Base-by-base conservation (phyloP, 1,140 invertebrate genomes). In the Octopus sinensis region DNA sequence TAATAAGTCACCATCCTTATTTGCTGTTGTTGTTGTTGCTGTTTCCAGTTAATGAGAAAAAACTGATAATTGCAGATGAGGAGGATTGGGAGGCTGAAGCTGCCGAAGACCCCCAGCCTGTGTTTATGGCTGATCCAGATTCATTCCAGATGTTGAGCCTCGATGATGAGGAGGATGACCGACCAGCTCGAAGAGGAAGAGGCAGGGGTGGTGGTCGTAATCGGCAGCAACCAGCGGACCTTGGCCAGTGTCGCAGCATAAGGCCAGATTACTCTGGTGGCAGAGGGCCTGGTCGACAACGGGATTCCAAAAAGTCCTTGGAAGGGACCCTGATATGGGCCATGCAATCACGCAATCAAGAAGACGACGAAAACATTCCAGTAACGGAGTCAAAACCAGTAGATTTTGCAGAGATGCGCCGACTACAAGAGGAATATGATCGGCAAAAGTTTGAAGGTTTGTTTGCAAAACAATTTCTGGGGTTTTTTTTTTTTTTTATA, bases 381-480 rank as follows among this genome's bases (percentile, higher is more conserved):
- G 68, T n/a, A 0, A 73, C 6, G 17, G 68, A 73, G 30, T n/a
- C 68, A 73, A 23, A 73, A 73, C 4, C 71, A 23, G 79, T 82
- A 53, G 82, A 80, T 73, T 83, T 79, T 79, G 54, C 54, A 56
- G 73, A 56, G 4, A n/a, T 84, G 4, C 77, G 79, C 12, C 53
- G 56, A 51, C 43, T 52, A 30, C 56, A 82, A 52, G 30, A 80
- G 23, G 76, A 62, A 54, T 76, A 71, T 56, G 56, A 80, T 7
- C 73, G n/a, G 13, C 52, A 80, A 10, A 78, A 62, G 53, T 81
- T 82, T 73, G 54, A 51, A 76, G 84, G 80, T 82, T 43, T 43
- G 30, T 3, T 23, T 23, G 3, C 30, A 43, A 43, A 1, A 43
- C 30, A 43, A 43, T 43, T 43, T 43, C 30, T 43, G 30, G 1